A percentile compares a stretch with the other conserved stretches of the same genome.
These are phyloP conservation scores for Pyrgus malvae DNA, from an alignment of 2,888 invertebrate species.

Conservation along the genomic window DNA sequence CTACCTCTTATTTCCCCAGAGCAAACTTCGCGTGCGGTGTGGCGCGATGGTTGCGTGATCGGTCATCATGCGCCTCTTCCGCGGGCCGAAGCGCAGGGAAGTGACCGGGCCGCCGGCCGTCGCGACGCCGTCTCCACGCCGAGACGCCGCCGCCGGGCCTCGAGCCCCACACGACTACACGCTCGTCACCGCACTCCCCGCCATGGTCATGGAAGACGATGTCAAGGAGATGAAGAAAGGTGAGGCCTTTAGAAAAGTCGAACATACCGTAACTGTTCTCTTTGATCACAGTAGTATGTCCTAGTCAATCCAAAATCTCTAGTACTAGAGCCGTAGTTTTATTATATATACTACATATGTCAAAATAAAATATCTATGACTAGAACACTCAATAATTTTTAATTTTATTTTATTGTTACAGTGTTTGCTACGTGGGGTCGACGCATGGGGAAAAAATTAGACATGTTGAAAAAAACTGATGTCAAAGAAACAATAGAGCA, in stretches of 20 bases:
- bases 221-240: constrained; percentile 83
- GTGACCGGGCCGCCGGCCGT: constrained; percentile 80
- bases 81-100: constrained; percentile 84
- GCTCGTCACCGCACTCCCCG: constrained; percentile 89
- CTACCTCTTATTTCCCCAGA: constrained; percentile 34
- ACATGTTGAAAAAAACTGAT: constrained; percentile 86
- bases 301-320: no score
- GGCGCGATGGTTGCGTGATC: constrained; percentile 74
- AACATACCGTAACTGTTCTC: no score
- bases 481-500: constrained; percentile 77
- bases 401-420: constrained; percentile 62
- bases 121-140: constrained; percentile 67
- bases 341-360: no score
- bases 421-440: constrained; percentile 89
- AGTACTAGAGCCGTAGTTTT: no score
- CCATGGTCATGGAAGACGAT: constrained; percentile 88
- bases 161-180: constrained; percentile 82
- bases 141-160: constrained; percentile 60
- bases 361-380: no score
- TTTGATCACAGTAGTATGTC: no score
- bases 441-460: constrained; percentile 89
- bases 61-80: constrained; percentile 84
- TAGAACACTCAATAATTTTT: no score
- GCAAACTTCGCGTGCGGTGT: constrained; percentile 55
- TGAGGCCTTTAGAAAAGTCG: no score